Conservation (phyloP, 2,888 invertebrate species). For the Geophilus truncorum region DNA sequence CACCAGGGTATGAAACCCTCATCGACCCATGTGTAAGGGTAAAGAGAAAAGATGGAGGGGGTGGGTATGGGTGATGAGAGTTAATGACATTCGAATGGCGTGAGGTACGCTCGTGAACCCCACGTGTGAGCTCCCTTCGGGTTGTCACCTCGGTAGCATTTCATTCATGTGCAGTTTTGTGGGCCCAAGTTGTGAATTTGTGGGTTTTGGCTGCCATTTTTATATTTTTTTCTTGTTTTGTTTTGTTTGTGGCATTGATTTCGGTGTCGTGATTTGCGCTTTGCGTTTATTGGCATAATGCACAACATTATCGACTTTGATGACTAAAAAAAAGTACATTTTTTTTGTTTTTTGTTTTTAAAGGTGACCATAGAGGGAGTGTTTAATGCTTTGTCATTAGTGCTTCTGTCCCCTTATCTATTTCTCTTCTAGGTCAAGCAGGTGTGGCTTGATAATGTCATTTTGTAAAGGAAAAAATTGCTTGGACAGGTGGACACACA, state of each 20-base stretch:
- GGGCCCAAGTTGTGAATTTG: background rate
- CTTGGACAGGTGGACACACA: background rate
- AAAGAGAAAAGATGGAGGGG: background rate
- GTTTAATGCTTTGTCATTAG: constrained; percentile 8
- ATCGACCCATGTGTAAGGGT: background rate
- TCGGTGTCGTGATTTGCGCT: background rate
- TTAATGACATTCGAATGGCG: constrained; percentile 16
- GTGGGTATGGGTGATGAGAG: background rate
- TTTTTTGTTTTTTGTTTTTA: background rate
- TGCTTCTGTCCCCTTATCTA: constrained; percentile 3
- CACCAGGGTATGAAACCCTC: constrained; percentile 4
- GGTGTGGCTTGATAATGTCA: constrained; percentile 6
- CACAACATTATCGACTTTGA: background rate
- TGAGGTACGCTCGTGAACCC: constrained; percentile 3
- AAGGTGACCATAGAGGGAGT: constrained; percentile 4
- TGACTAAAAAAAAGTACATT: background rate
- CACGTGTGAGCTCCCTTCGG: background rate
- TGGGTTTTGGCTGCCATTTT: background rate
- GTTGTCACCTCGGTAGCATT: background rate
- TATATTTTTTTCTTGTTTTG: background rate
- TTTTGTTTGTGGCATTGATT: background rate
- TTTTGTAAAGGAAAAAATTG: background rate
- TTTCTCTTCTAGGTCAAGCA: constrained; percentile 6
- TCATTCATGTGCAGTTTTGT: background rate
- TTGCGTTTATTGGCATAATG: constrained; percentile 2